phyloP scores from a whole-genome alignment of 1,140 invertebrate genomes.

The Neodiprion virginianus region DNA sequence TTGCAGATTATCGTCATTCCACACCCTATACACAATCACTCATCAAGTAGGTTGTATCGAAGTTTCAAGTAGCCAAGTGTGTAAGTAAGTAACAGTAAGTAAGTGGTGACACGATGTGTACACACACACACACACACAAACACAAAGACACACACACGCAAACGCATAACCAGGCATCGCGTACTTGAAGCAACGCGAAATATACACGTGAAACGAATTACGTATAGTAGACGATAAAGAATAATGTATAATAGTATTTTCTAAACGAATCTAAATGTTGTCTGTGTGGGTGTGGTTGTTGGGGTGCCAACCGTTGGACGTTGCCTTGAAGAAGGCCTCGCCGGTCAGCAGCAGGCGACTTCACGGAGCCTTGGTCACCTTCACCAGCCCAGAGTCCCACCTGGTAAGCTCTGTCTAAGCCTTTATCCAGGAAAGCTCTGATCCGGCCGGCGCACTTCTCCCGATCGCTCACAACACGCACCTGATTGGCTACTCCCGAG shows the following conservation, averaged over 20 bases:
- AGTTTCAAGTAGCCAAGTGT: no score
- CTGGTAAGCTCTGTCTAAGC: slow-evolving; percentile 63
- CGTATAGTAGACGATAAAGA: no score
- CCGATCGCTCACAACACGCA: slow-evolving; percentile 42
- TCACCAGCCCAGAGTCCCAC: slow-evolving; percentile 72
- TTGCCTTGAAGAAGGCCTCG: slow-evolving; percentile 37
- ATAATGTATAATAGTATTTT: not conserved
- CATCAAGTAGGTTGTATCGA: no score
- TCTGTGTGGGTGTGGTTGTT: slow-evolving; percentile 15
- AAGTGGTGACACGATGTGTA: no score
- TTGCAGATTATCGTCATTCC: no score
- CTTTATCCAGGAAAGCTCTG: slow-evolving; percentile 42
- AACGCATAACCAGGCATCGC: no score
- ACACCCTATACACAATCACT: no score
- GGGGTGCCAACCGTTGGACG: slow-evolving; percentile 13
- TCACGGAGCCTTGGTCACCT: slow-evolving; percentile 71
- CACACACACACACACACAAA: no score
- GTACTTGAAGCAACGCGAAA: no score
- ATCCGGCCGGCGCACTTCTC: slow-evolving; percentile 45
- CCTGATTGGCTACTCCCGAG: slow-evolving; percentile 36
- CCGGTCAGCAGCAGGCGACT: slow-evolving; percentile 54
- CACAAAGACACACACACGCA: no score
- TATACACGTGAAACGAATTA: no score
- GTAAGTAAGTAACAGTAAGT: no score
- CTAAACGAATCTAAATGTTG: slow-evolving; percentile 16